Percentiles rank a stretch among this genome's conserved stretches.
These are phyloP conservation scores for Oikopleura vanhoeffeni DNA, from an alignment of 23 tunicate species.

Conservation along the genomic window DNA sequence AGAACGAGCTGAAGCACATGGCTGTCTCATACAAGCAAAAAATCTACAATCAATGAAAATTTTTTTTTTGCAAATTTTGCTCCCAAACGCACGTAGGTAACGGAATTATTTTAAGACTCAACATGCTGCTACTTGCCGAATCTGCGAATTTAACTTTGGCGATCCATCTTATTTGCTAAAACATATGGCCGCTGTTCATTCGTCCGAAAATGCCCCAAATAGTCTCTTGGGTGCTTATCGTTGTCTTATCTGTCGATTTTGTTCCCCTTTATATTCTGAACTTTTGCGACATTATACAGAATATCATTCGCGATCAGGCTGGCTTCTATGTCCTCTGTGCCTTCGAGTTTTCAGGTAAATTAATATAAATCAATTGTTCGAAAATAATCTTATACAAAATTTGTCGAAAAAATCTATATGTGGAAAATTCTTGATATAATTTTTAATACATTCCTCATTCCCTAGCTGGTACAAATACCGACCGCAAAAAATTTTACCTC, in stretches of 20 bases:
- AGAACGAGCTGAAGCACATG: too few species aligned
- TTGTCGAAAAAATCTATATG: too few species aligned
- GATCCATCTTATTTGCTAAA: background rate
- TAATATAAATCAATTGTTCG: too few species aligned
- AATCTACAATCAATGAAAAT: too few species aligned
- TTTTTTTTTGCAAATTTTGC: too few species aligned
- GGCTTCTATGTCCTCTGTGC: slow-evolving; percentile 6
- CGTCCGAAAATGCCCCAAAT: background rate
- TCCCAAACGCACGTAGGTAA: too few species aligned
- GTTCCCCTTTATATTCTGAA: slow-evolving; percentile 10
- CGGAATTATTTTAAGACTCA: background rate
- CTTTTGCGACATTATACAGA: background rate
- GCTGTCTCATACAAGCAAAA: too few species aligned
- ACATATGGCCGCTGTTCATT: slow-evolving; percentile 13
- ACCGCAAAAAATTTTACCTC: too few species aligned
- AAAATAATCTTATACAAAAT: too few species aligned
- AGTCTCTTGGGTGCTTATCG: background rate
- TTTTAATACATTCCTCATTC: too few species aligned
- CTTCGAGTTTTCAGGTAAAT: background rate
- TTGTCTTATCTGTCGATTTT: background rate
- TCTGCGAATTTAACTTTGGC: slow-evolving; percentile 14
- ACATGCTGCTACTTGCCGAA: slow-evolving; percentile 4
- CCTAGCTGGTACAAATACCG: too few species aligned
- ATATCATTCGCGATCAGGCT: background rate
- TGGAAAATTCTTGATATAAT: too few species aligned